phyloP scores from a whole-genome alignment of 2,888 invertebrate species.

The Diabrotica balteata region DNA sequence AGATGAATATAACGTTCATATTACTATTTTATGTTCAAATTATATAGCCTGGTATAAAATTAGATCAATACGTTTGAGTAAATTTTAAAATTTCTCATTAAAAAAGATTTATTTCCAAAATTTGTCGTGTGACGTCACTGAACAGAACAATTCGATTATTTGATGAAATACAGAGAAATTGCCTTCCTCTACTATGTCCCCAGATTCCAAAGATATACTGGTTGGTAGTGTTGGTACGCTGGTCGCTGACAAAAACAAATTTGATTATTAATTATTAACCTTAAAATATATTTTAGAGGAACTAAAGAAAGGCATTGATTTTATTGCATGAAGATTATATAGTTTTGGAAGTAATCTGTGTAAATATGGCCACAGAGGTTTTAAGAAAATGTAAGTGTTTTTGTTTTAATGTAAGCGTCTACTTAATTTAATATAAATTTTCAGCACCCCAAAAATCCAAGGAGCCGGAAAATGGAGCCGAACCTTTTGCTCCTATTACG shows the following conservation, averaged over 20 bases:
- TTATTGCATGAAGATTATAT: background rate
- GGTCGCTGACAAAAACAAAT: slow-evolving; percentile 6
- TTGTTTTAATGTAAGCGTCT: background rate
- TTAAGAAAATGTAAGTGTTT: slow-evolving; percentile 43
- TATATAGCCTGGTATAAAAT: too few species aligned
- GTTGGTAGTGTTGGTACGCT: background rate
- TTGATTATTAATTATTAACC: background rate
- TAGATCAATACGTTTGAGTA: too few species aligned
- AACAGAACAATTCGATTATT: too few species aligned
- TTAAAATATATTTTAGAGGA: background rate
- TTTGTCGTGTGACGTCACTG: too few species aligned
- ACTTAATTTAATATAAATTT: slow-evolving; percentile 17
- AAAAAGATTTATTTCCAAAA: too few species aligned
- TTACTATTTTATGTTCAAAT: too few species aligned
- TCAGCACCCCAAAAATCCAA: slow-evolving; percentile 43
- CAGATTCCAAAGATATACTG: background rate
- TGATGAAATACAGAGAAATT: too few species aligned
- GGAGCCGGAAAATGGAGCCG: slow-evolving; percentile 62
- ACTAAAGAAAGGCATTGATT: background rate
- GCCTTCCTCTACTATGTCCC: too few species aligned
- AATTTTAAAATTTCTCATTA: too few species aligned
- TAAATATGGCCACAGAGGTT: slow-evolving; percentile 44
- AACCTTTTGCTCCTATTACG: slow-evolving; percentile 81
- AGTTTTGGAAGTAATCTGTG: background rate
- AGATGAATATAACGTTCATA: background rate